Evolutionary conservation across 2,797 vertebrate genomes (phyloP).

Genomic region (Amniataba percoides): DNA sequence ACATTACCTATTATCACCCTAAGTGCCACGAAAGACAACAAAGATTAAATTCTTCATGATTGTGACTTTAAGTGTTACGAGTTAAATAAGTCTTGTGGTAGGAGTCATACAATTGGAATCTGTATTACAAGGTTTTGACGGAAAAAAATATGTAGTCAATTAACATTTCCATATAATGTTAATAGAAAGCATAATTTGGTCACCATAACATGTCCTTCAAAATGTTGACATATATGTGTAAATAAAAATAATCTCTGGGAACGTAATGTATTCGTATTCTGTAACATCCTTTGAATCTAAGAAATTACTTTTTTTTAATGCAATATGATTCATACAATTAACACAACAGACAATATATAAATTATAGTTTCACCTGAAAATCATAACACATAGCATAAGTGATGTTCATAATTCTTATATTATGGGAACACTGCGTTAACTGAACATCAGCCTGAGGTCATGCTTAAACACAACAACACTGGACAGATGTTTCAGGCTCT

Average conservation of each 20-base stretch:
- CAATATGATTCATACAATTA: not conserved
- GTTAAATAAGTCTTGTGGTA: no score
- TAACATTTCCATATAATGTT: no score
- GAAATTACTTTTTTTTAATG: no score
- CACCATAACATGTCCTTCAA: not conserved
- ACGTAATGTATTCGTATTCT: not conserved
- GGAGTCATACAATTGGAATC: no score
- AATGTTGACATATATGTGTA: not conserved
- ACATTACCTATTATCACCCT: no score
- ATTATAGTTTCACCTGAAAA: not conserved
- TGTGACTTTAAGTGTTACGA: no score
- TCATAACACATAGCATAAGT: not conserved
- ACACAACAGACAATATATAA: not conserved
- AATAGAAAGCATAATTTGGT: no score
- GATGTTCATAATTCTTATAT: not conserved
- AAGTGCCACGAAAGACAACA: no score
- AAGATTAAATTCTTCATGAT: no score
- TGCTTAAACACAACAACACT: constrained; percentile 61
- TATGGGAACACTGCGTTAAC: constrained; percentile 14
- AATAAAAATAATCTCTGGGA: not conserved
- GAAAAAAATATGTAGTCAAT: no score
- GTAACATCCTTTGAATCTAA: no score
- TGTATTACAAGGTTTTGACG: no score
- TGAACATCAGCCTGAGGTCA: constrained; percentile 54
- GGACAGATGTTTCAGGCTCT: constrained; percentile 72